Evolutionary conservation across 2,888 invertebrate species (phyloP), one percentile per base, ranked within the genome.

Genomic region (Dastarcus helophoroides): DNA sequence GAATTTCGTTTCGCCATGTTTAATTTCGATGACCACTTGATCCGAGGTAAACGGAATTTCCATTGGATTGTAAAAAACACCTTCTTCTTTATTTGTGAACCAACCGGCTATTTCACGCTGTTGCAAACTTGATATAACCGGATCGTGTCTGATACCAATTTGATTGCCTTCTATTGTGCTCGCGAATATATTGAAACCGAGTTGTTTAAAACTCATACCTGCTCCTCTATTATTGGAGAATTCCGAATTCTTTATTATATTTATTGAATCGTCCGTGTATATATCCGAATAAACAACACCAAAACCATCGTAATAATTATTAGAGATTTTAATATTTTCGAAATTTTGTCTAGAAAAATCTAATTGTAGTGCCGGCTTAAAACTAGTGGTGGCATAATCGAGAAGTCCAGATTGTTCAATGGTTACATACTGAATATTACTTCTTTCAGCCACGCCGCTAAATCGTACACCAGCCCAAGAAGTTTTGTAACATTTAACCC

Each of bases 391-490:
- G 0, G 85, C 77, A 53, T 90, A 94, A 63, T 98, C 97, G 30
- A 94, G 68, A 1, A 97, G 68, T 0, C 98, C 98, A 3, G 95
- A 91, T 58, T 79, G 80, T 61, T 94, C 90, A 24, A 95, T 76
- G 2, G 81, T 83, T 4, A 91, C 72, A 46, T 80, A 88, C 54
- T 90, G 88, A 38, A 95, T 66, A 51, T 88, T 84, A 11, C 85
- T 79, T 44, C 88, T 69, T 53, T 88, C 85, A 1, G 94, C 81
- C 31, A 90, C 66, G 32, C 89, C 84, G 22, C 93, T 88, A 44
- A 94, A 79, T 43, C 94, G 68, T 1, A 95, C 64, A 1, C 95
- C 95, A 1, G 93, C 90, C 95, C 95, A 95, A 17, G 86, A 85
- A 0, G 85, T 83, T 47, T 84, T 83, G 42, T 88, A 85, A 52